These are phyloP conservation scores for Agrochola circellaris DNA, from an alignment of 2,888 invertebrate genomes.

Conservation along the genomic window DNA sequence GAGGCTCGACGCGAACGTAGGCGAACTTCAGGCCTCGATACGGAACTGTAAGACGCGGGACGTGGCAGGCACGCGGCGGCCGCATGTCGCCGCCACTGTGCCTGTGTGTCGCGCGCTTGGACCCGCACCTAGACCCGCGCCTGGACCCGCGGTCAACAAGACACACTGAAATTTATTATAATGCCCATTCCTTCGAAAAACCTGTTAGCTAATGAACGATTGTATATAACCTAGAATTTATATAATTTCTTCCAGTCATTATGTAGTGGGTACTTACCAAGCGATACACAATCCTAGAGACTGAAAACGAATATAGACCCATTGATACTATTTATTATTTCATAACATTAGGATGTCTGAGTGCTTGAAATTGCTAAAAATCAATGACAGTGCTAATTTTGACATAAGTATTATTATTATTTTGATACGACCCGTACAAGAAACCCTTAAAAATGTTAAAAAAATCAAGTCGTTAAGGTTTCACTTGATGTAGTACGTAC, in stretches of 20 bases:
- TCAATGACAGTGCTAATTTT: neutral
- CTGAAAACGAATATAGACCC: neutral
- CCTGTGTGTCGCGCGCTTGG: neutral
- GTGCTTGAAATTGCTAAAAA: neutral
- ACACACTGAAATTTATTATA: neutral
- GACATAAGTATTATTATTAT: neutral
- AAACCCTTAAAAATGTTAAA: neutral
- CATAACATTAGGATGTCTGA: neutral
- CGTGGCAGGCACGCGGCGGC: constrained; percentile 48
- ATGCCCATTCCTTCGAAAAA: neutral
- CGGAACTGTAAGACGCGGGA: constrained; percentile 27
- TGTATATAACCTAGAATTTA: no score
- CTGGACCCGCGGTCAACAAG: neutral
- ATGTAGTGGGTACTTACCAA: neutral
- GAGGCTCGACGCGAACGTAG: constrained; percentile 63
- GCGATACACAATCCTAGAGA: neutral
- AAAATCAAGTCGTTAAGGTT: neutral
- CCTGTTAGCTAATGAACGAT: neutral
- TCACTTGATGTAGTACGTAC: neutral
- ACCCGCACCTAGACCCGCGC: no score
- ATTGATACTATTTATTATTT: neutral
- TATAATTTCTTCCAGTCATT: neutral
- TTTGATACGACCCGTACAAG: neutral
- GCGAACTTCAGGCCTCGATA: constrained; percentile 53
- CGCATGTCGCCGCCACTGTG: constrained; percentile 9